phyloP scores from a whole-genome alignment of 2,888 invertebrate genomes.

The Gastrophysa polygoni region DNA sequence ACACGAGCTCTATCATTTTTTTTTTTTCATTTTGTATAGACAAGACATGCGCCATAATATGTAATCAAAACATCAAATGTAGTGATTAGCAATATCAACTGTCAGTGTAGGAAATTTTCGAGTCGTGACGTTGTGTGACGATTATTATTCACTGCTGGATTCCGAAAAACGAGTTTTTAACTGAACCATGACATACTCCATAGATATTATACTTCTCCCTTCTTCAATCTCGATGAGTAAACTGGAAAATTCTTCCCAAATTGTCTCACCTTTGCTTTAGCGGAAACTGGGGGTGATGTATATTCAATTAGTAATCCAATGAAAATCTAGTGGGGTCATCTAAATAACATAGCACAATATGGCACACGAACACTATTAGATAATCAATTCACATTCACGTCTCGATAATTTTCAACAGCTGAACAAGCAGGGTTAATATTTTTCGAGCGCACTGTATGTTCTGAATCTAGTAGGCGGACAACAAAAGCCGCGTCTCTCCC shows the following conservation, averaged over 20 bases:
- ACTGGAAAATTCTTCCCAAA: too few relatives aligned
- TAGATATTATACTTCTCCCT: too few relatives aligned
- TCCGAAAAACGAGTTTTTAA: not conserved
- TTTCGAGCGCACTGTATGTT: not conserved
- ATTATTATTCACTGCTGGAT: too few relatives aligned
- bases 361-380: not conserved
- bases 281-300: not conserved
- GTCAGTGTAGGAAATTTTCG: too few relatives aligned
- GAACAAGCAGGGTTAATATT: not conserved
- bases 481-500: not conserved
- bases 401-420: not conserved
- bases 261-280: constrained; percentile 1
- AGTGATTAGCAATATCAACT: too few relatives aligned
- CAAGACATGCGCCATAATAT: too few relatives aligned
- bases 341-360: constrained; percentile 4
- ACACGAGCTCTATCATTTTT: too few relatives aligned
- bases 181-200: not conserved
- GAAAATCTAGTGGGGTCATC: not conserved
- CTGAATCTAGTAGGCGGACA: not conserved
- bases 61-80: too few relatives aligned
- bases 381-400: not conserved
- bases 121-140: too few relatives aligned
- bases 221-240: too few relatives aligned
- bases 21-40: too few relatives aligned
- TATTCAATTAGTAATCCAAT: constrained; percentile 12